These are phyloP conservation scores for Hormiphora californensis DNA, from an alignment of 37 sponge, comb jelly and placozoan genomes.

Conservation along the genomic window DNA sequence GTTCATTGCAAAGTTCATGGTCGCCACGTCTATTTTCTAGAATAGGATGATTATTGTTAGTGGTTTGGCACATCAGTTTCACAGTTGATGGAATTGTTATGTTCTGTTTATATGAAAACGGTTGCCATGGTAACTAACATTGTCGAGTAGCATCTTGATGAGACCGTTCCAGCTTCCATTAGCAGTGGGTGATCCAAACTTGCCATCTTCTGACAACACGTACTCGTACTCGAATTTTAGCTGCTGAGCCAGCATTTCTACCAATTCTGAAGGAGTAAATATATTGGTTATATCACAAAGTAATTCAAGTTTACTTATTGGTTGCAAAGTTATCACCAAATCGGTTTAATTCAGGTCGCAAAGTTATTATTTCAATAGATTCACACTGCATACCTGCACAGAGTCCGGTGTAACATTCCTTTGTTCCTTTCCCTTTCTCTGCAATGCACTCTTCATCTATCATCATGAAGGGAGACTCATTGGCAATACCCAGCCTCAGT, in stretches of 20 bases:
- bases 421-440: background rate
- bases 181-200: constrained; percentile 24
- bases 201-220: constrained; percentile 30
- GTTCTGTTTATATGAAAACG: no score
- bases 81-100: no score
- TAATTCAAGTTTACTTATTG: no score
- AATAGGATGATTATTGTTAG: no score
- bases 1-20: constrained; percentile 49
- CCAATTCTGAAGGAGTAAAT: background rate
- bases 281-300: no score
- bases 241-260: constrained; percentile 3
- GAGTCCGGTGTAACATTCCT: constrained; percentile 5
- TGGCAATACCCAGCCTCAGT: constrained; percentile 29
- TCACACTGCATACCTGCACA: no score
- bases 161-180: constrained; percentile 53
- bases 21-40: constrained; percentile 45
- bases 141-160: constrained; percentile 47
- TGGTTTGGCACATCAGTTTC: no score
- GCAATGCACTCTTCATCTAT: background rate
- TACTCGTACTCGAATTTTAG: constrained; percentile 36
- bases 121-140: no score
- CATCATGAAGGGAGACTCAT: constrained; percentile 30
- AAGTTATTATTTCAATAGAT: no score
- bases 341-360: no score
- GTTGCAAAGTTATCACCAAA: no score